Conservation (phyloP, 2,797 vertebrate genomes). For the Decapterus maruadsi region DNA sequence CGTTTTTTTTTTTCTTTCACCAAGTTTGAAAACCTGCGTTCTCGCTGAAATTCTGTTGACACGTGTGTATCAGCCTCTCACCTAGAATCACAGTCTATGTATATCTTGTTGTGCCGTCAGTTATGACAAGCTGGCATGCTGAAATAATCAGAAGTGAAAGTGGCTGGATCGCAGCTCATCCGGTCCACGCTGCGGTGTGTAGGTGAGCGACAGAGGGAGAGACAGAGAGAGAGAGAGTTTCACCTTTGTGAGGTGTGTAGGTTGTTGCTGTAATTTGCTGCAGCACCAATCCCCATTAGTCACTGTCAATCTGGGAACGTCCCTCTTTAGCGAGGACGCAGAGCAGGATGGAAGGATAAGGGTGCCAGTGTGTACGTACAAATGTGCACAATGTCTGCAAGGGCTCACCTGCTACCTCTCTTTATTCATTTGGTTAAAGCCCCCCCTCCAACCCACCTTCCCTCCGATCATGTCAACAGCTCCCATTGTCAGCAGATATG, state of each 20-base stretch:
- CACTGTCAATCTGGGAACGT: constrained; percentile 77
- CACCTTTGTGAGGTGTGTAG: constrained; percentile 56
- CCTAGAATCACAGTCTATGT: neutral
- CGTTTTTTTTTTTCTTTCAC: neutral
- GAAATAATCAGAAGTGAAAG: constrained; percentile 40
- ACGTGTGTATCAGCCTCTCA: neutral
- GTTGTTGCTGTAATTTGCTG: constrained; percentile 75
- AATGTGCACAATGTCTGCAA: constrained; percentile 65
- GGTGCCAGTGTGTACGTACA: constrained; percentile 49
- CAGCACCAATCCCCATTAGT: constrained; percentile 77
- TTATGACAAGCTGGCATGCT: constrained; percentile 43
- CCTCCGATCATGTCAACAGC: constrained; percentile 70
- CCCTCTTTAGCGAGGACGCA: constrained; percentile 63
- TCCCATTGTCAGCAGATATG: constrained; percentile 77
- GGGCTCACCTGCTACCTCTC: constrained; percentile 48
- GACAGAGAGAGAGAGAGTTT: constrained; percentile 8
- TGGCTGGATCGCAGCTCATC: constrained; percentile 7
- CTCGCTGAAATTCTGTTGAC: constrained; percentile 29
- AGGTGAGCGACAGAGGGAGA: neutral
- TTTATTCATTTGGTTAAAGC: constrained; percentile 68
- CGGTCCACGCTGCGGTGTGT: neutral
- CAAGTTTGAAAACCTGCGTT: constrained; percentile 29
- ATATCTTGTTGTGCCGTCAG: constrained; percentile 35
- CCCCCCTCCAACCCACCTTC: neutral
- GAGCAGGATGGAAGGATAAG: constrained; percentile 53